Base-by-base conservation (phyloP, 1,140 invertebrate species). In the Drosophila mauritiana region DNA sequence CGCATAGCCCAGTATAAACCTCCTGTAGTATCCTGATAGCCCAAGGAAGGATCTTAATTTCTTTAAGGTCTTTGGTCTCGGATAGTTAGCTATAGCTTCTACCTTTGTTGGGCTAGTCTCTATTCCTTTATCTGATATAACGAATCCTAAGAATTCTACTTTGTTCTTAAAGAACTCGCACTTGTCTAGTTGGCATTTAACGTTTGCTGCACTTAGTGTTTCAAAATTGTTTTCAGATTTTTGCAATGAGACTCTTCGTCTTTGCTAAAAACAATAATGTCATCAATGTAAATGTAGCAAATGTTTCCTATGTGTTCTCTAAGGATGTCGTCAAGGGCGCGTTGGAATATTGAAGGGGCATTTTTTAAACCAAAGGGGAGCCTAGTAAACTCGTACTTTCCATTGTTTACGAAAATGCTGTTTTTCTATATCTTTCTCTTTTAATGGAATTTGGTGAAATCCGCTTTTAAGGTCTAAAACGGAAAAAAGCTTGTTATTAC, bases 401-500 rank as follows among this genome's bases (percentile, higher is more conserved):
- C 22, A 13, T 48, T 48, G 13, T 45, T 49, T 10, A 48, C 45
- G 22, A 48, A 27, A 48, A 52, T 3, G 15, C 34, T 10, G 27
- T 52, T 49, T 49, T 49, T 15, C 25, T 6, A 39, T 12, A 25
- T 52, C n/a, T 1, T 12, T 12, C 36, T 52, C 15, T 5, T 17
- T 34, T 36, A 49, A 31, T 7, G 25, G 46, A 31, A 49, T 49
- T 31, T 49, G n/a, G n/a, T 49, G 46, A 25, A 49, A 49, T 25
- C 46, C 46, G 12, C 25, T 49, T n/a, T 49, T 49, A 4, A 49
- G 46, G 27, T 49, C 46, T 49, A 49, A 8, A 15, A 52, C 49
- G 11, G 31, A 37, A 52, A 52, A 52, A 15, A 52, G 17, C 20
- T 52, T 37, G 6, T 52, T 52, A 22, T 37, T 52, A 12, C 49